These are phyloP conservation scores for Centroberyx gerrardi DNA, from an alignment of 2,797 vertebrate genomes.

Conservation along the genomic window DNA sequence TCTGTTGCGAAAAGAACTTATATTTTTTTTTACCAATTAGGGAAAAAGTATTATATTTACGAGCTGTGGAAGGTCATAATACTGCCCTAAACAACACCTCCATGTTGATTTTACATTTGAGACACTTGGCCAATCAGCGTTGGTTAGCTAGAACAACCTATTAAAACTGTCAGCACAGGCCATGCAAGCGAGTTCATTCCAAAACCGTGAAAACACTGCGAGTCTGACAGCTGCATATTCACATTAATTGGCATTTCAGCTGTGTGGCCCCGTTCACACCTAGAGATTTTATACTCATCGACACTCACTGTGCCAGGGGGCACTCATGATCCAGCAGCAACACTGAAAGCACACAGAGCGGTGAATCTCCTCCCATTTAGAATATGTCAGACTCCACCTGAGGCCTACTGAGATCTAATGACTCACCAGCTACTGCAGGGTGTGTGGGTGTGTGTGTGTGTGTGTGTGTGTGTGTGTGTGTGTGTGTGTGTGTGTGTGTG, in stretches of 20 bases:
- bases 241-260: background rate
- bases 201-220: background rate
- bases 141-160: too few species aligned
- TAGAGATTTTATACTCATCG: background rate
- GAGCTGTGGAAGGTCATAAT: too few species aligned
- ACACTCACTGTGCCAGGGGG: background rate
- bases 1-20: too few species aligned
- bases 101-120: too few species aligned
- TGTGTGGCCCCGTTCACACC: background rate
- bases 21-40: too few species aligned
- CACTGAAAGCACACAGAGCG: background rate
- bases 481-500: too few species aligned
- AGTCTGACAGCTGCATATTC: background rate
- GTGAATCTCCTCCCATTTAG: background rate
- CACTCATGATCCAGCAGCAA: background rate
- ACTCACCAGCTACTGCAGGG: slow-evolving; percentile 26
- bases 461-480: too few species aligned
- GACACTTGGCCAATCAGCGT: too few species aligned
- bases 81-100: too few species aligned
- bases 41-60: too few species aligned
- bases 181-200: background rate
- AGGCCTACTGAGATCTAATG: slow-evolving; percentile 24
- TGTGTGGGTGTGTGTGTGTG: background rate
- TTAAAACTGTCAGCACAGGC: too few species aligned
- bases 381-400: slow-evolving; percentile 18